Base-by-base conservation (phyloP, 2,797 vertebrate genomes). In the Fundulus diaphanus region DNA sequence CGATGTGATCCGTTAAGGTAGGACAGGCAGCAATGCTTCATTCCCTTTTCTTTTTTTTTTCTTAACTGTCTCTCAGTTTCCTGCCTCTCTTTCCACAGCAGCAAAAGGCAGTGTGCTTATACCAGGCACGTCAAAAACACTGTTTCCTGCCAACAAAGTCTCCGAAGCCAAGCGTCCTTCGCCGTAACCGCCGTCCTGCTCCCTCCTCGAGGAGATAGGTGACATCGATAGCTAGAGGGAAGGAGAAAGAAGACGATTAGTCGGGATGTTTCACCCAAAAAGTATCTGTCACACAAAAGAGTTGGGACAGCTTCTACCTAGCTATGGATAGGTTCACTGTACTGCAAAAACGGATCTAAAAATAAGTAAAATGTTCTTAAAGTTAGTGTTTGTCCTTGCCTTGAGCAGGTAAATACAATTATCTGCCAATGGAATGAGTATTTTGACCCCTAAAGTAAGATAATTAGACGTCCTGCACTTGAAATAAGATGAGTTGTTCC, bases 181-280 rank as follows among this genome's bases (percentile, higher is more conserved):
- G 94, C 83, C 98, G 94, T 70, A 99, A 93, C 72, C 96, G 96
- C 42, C 98, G 92, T 29, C 98, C 97, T 0, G 98, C 97, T 2
- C 98, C 98, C 90, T 99, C 98, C 92, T 99, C 97, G 74, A 99
- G 94, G 87, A 99, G 93, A 89, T 99, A 99, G 2, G 97, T 97
- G 94, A 99, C 97, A 46, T 99, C 98, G n/a, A 99, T 97, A 82
- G 96, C 98, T 99, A 95, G 82, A 85, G 27, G 93, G 33, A 91
- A 68, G 85, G 16, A 86, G 59, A 85, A 27, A 77, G 51, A 86
- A 56, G 85, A 29, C 77, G 20, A 69, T 63, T 74, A n/a, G n/a
- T n/a, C 42, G 63, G 35, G 52, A 76, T 75, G 51, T 77, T 65
- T 49, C 66, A 72, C 29, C 66, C 49, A 85, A 76, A 87, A 46